These are phyloP conservation scores for Cottus gobio DNA, from an alignment of 2,113 vertebrate species.

Conservation along the genomic window DNA sequence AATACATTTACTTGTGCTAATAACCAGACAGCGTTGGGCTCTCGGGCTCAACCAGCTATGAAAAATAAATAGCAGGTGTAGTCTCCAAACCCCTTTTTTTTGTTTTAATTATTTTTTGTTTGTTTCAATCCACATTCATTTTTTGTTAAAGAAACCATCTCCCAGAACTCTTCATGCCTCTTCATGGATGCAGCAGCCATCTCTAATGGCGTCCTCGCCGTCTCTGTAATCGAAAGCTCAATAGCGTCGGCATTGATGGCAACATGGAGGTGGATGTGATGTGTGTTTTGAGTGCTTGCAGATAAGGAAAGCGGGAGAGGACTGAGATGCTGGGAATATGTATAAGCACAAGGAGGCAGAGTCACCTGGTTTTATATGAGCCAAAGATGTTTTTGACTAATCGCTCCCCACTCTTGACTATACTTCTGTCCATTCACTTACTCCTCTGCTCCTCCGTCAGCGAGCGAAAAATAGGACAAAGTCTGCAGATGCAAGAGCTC, in stretches of 20 bases:
- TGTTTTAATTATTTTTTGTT: background rate
- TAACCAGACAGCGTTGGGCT: background rate
- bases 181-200: background rate
- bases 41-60: background rate
- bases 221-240: background rate
- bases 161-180: background rate
- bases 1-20: background rate
- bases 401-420: background rate
- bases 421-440: background rate
- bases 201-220: background rate
- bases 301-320: background rate
- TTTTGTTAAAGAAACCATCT: background rate
- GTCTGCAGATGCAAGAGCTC: background rate
- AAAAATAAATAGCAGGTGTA: background rate
- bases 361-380: too few species aligned
- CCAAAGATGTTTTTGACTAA: background rate
- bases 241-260: too few species aligned
- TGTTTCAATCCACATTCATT: background rate
- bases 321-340: background rate
- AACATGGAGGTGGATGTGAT: background rate
- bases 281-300: background rate
- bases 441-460: background rate
- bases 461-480: background rate
- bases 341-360: background rate
- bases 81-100: background rate